These are phyloP conservation scores for Camelus dromedarius DNA, from an alignment of 2,113 vertebrate genomes.

Conservation along the genomic window DNA sequence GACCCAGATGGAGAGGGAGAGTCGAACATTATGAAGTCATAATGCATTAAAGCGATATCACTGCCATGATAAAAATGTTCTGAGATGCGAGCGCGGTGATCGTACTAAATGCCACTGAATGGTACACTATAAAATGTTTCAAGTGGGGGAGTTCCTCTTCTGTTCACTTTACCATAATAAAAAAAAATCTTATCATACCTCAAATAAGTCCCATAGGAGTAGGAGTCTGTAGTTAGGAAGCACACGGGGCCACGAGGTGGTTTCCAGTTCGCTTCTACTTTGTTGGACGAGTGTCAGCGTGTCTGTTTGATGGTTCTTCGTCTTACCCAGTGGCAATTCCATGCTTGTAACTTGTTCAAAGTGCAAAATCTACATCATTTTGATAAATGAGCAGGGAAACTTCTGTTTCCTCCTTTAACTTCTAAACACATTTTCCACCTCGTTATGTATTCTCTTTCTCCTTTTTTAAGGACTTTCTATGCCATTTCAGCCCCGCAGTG, in stretches of 20 bases:
- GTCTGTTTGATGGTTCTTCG: neutral
- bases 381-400: neutral
- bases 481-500: neutral
- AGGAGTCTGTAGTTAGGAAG: neutral
- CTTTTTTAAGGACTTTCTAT: neutral
- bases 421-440: constrained; percentile 35
- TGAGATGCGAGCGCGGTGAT: neutral
- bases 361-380: neutral
- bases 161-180: neutral
- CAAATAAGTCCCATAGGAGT: neutral
- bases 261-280: neutral
- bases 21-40: neutral
- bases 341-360: neutral
- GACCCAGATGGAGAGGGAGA: constrained; percentile 57
- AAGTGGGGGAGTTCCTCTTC: neutral
- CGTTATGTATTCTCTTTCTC: neutral
- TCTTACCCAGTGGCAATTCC: neutral
- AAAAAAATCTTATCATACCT: neutral
- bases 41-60: neutral
- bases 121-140: neutral
- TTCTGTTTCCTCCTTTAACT: constrained; percentile 41
- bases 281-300: neutral
- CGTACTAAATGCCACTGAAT: neutral
- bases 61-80: neutral
- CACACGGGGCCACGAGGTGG: neutral